phyloP scores from a whole-genome alignment of 2,113 vertebrate genomes.

The Cervus canadensis region DNA sequence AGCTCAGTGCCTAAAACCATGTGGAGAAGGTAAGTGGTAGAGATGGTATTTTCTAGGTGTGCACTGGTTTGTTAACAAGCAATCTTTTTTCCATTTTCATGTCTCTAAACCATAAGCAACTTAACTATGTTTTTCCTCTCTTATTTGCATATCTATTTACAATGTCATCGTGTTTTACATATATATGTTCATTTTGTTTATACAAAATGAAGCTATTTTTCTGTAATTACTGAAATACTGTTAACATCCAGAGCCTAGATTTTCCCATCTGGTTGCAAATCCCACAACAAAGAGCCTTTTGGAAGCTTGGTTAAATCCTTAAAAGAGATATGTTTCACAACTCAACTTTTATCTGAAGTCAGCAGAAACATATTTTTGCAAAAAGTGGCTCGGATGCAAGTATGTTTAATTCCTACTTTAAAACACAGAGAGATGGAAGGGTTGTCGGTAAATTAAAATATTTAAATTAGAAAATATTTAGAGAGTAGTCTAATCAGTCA shows the following conservation, averaged over 20 bases:
- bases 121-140: conserved; percentile 30
- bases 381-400: conserved; percentile 26
- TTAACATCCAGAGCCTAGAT: conserved; percentile 36
- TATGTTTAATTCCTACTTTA: background rate
- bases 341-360: conserved; percentile 50
- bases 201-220: conserved; percentile 56
- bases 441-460: background rate
- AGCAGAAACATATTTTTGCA: conserved; percentile 65
- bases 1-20: background rate
- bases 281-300: conserved; percentile 43
- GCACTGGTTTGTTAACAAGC: background rate
- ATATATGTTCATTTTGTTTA: conserved; percentile 50
- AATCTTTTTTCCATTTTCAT: conserved; percentile 19
- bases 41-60: background rate
- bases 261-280: conserved; percentile 67
- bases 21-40: background rate
- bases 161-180: conserved; percentile 37
- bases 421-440: conserved; percentile 13
- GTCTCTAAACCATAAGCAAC: conserved; percentile 33
- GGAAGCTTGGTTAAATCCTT: conserved; percentile 45
- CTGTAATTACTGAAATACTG: conserved; percentile 39
- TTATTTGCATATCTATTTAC: conserved; percentile 48
- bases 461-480: background rate
- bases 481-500: background rate
- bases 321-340: conserved; percentile 56